Percentiles rank a stretch among this genome's conserved stretches.
These are phyloP conservation scores for Dendrolimus houi DNA, from an alignment of 2,888 invertebrate species.

Conservation along the genomic window DNA sequence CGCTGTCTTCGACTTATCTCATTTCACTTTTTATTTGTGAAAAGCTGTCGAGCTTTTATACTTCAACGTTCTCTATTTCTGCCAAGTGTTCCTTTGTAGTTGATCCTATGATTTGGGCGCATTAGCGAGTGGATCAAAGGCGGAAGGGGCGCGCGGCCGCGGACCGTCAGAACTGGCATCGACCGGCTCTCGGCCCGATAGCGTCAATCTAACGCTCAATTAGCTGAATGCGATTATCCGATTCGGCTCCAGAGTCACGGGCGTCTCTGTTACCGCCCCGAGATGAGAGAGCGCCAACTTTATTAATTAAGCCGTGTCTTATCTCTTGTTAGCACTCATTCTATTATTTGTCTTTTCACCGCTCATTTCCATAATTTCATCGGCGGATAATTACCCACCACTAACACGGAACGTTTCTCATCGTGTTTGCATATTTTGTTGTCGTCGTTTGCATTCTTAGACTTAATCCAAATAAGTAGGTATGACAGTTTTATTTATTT, in stretches of 20 bases:
- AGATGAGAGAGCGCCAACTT: constrained; percentile 70
- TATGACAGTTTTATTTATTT: too few relatives aligned
- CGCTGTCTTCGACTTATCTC: constrained; percentile 40
- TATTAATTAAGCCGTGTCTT: constrained; percentile 77
- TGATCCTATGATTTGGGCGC: constrained; percentile 47
- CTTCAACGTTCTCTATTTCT: constrained; percentile 19
- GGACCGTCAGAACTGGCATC: constrained; percentile 19
- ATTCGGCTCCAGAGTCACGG: constrained; percentile 64
- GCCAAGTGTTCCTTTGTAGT: constrained; percentile 34
- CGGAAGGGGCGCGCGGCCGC: constrained; percentile 19
- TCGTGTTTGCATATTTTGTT: constrained; percentile 67
- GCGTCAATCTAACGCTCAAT: constrained; percentile 76
- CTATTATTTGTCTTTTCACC: constrained; percentile 76
- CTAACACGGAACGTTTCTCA: constrained; percentile 59
- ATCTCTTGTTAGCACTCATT: constrained; percentile 77
- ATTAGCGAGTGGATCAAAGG: constrained; percentile 45
- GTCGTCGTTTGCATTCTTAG: constrained; percentile 51
- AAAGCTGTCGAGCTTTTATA: constrained; percentile 26
- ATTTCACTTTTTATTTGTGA: constrained; percentile 33
- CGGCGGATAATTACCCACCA: constrained; percentile 69
- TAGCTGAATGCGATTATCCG: constrained; percentile 73
- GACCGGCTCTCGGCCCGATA: constrained; percentile 51
- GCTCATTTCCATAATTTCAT: constrained; percentile 76
- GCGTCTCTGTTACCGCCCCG: constrained; percentile 49
- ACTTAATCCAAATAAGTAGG: constrained; percentile 13